These are phyloP conservation scores for Myotis vivesi DNA, from an alignment of 2,797 vertebrate genomes.

Conservation along the genomic window DNA sequence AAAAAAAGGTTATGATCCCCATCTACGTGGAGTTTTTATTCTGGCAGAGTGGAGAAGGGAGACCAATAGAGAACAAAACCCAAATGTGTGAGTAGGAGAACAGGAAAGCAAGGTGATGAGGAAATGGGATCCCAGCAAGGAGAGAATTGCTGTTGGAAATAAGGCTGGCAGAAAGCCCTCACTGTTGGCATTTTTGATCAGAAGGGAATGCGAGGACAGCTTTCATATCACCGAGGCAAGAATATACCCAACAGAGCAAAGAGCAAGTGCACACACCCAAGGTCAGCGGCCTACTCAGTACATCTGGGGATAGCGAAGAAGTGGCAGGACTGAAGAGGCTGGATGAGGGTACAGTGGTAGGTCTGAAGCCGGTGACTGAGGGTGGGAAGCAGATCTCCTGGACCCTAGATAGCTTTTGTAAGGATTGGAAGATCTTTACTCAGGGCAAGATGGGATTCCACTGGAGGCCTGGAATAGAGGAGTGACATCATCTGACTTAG, in stretches of 20 bases:
- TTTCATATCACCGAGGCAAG: neutral
- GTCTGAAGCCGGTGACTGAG: neutral
- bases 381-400: neutral
- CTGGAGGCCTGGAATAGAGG: neutral
- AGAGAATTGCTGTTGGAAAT: neutral
- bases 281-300: neutral
- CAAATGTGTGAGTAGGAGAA: neutral
- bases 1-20: neutral
- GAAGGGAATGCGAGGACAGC: neutral
- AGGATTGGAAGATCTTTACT: neutral
- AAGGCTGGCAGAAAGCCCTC: neutral
- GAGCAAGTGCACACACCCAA: neutral
- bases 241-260: neutral
- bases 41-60: neutral
- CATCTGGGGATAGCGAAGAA: neutral
- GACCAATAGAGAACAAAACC: neutral
- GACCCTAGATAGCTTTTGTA: neutral
- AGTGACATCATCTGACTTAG: neutral
- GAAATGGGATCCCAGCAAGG: neutral
- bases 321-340: fast-evolving
- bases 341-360: neutral
- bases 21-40: neutral
- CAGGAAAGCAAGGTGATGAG: neutral
- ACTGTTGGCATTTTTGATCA: neutral
- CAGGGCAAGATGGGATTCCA: neutral